Conservation (phyloP, 2,797 vertebrate species). For the Sebastes itinus region DNA sequence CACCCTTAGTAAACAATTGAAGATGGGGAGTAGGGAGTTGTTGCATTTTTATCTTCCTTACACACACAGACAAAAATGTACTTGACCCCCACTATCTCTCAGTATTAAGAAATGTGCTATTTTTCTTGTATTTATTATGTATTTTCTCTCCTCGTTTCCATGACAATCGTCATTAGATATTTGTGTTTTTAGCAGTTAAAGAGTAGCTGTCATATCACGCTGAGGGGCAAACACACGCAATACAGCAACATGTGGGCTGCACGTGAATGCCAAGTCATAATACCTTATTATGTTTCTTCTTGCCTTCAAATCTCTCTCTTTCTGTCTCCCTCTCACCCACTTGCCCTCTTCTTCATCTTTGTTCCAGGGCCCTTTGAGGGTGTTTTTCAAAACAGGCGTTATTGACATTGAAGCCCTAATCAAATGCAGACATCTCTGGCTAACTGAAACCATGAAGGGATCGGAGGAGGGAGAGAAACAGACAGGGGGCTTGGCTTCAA, state of each 20-base stretch:
- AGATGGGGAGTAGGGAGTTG: too few species aligned
- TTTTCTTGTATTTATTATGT: neutral
- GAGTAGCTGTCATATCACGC: conserved; percentile 52
- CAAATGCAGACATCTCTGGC: conserved; percentile 67
- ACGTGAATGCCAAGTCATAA: conserved; percentile 69
- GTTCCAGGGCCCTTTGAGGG: conserved; percentile 56
- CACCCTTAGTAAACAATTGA: too few species aligned
- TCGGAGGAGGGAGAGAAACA: neutral
- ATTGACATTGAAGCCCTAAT: conserved; percentile 75
- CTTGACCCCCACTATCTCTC: neutral
- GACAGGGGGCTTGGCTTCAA: conserved; percentile 37
- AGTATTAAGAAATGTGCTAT: neutral
- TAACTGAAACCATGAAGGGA: conserved; percentile 62
- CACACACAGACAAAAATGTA: conserved; percentile 20
- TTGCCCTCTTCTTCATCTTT: conserved; percentile 49
- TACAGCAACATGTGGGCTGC: conserved; percentile 72
- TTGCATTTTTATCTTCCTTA: neutral
- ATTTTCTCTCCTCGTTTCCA: conserved; percentile 31
- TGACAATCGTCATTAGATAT: conserved; percentile 42
- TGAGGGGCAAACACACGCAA: conserved; percentile 40
- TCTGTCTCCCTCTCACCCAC: conserved; percentile 36
- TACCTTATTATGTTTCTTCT: conserved; percentile 62
- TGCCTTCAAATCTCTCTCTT: conserved; percentile 39
- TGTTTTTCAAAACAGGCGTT: conserved; percentile 76
- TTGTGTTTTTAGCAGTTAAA: conserved; percentile 48